Evolutionary conservation across 1,140 invertebrate genomes (phyloP), one percentile per base, ranked within the genome.

Genomic region (Ips nitidus): DNA sequence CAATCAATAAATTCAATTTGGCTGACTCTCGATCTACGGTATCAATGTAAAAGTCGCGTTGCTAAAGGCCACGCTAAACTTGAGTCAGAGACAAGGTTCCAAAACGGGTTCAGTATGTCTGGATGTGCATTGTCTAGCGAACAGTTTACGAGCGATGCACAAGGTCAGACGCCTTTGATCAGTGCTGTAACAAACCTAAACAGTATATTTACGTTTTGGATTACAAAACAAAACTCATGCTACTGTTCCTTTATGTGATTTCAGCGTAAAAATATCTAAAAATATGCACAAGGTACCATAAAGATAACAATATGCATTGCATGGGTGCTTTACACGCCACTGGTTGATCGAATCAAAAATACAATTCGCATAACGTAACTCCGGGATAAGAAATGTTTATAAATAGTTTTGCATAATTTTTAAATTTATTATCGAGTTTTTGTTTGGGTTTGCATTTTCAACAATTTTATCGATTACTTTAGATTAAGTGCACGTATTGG

Each of bases 81-180:
- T 65, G 69, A 71, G 64, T 71, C 59, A 62, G 52, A 56, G 57
- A 59, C 57, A 8, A 42, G 69, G 69, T 71, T 71, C 69, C 50
- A 53, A 71, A 71, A 71, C 69, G 69, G 64, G 69, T 71, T 71
- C 69, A 71, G 63, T 71, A 59, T 71, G 69, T 71, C 69, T 71
- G 69, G 69, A 70, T 70, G 69, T 64, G 52, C 69, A 71, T 71
- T 66, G 69, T 71, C 63, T 71, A 66, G 69, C 69, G 56, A n/a
- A 39, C 50, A 47, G 39, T 70, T 63, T 70, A 47, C 42, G 45
- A 58, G 62, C 52, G 61, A 70, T 59, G 67, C 67, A 69, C 67
- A 69, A 69, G 67, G 67, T 69, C 67, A 69, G 43, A 62, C 59
- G 59, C 43, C 8, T 60, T 43, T 8, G 8, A 66, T 7, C 64